Conservation (phyloP, 1,140 invertebrate species). For the Elymnias hypermnestra region DNA sequence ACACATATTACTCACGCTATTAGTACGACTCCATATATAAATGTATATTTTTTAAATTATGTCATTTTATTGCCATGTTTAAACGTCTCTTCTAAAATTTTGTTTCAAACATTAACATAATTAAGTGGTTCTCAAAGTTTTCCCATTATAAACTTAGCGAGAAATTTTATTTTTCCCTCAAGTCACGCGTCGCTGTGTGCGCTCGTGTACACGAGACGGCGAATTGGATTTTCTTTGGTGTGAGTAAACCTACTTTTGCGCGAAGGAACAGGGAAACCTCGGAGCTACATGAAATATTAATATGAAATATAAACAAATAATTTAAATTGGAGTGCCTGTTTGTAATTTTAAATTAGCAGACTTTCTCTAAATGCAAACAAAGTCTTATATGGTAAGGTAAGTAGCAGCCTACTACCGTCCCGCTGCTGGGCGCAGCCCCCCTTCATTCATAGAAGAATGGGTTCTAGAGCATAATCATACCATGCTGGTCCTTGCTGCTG, state of each 20-base stretch:
- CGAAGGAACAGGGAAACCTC: conserved; percentile 61
- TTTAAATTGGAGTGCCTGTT: too few relatives aligned
- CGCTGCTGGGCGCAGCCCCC: too few relatives aligned
- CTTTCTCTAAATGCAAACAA: too few relatives aligned
- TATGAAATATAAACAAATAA: conserved; percentile 4
- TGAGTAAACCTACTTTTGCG: conserved; percentile 73
- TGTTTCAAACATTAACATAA: conserved; percentile 76
- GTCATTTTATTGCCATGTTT: conserved; percentile 68
- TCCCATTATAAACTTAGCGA: conserved; percentile 76
- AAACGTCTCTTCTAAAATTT: conserved; percentile 73
- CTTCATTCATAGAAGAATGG: too few relatives aligned
- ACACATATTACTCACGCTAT: not conserved
- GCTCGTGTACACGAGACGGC: conserved; percentile 57
- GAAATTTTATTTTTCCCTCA: conserved; percentile 76
- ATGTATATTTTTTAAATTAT: conserved; percentile 52
- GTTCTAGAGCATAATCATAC: too few relatives aligned
- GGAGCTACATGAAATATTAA: conserved; percentile 40
- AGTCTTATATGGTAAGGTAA: too few relatives aligned
- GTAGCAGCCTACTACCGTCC: too few relatives aligned
- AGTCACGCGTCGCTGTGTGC: conserved; percentile 67
- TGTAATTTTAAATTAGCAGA: too few relatives aligned
- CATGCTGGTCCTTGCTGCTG: too few relatives aligned
- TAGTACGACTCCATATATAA: conserved; percentile 20
- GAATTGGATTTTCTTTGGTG: conserved; percentile 71
- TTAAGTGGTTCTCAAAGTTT: conserved; percentile 76